Base-by-base conservation (phyloP, 1,140 invertebrate genomes). In the Drosophila azteca region DNA sequence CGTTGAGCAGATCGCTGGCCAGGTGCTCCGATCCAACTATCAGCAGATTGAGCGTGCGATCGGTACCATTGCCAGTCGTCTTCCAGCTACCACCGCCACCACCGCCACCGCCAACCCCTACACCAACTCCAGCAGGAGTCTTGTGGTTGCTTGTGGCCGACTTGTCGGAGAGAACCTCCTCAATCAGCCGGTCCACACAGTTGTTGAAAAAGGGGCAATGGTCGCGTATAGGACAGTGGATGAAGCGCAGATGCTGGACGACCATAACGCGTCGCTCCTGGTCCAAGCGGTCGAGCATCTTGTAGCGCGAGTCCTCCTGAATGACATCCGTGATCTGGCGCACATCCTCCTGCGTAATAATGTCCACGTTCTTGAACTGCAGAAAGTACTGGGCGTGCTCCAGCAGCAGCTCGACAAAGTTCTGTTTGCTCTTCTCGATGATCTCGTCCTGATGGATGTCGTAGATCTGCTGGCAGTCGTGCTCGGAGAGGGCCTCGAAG, bases 351-450 rank as follows among this genome's bases (percentile, higher is more conserved):
- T 98, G 97, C 0, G 97, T 98, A 63, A 99, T 96, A 17, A 97
- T 97, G 66, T 97, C 97, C 81, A 97, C 95, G 83, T 96, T 96
- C 90, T 97, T 97, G 87, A 98, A 97, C 91, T 98, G 97, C 92
- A 97, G 96, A 94, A 99, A 99, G 51, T 99, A 92, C 92, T 98
- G 97, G 0, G 97, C 97, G 92, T 98, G 96, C 92, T 99, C 98
- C 84, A 98, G 92, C 49, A 99, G 92, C 48, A 99, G 92, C 93
- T 99, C 98, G 93, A 98, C 92, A 90, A 99, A 98, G 92, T 98
- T 98, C 71, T 96, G 95, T 92, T 98, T 97, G 29, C 98, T 97
- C 87, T 96, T 95, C 81, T 97, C 95, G 87, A 97, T 96, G 52
- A 99, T 95, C 90, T 98, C 96, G 77, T 95, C 94, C 93, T 99